A percentile compares a stretch with the other conserved stretches of the same genome.
These are phyloP conservation scores for Dryobates pubescens DNA, from an alignment of 2,797 vertebrate species.

Conservation along the genomic window DNA sequence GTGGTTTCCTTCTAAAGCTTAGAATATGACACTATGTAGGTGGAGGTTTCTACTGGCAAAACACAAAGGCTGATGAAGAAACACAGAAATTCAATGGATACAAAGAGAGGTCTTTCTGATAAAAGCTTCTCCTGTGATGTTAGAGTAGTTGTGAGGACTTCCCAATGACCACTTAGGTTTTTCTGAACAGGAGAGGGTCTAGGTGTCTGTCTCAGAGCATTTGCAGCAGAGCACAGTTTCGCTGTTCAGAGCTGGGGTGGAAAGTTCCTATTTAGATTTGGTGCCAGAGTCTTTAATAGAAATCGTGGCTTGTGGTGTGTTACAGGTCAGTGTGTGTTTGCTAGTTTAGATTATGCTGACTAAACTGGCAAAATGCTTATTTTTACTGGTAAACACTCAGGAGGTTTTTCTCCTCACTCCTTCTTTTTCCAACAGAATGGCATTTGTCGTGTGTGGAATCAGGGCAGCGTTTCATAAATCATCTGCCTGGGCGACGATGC, in stretches of 20 bases:
- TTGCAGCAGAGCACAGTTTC: slow-evolving; percentile 34
- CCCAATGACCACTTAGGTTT: background rate
- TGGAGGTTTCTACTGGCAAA: background rate
- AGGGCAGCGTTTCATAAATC: slow-evolving; percentile 52
- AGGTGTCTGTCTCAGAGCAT: background rate
- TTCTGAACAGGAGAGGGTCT: background rate
- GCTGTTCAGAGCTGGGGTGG: slow-evolving; percentile 80
- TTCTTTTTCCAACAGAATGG: slow-evolving; percentile 65
- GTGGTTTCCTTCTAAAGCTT: background rate
- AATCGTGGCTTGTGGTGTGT: slow-evolving; percentile 73
- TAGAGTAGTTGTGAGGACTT: background rate
- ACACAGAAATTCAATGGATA: background rate
- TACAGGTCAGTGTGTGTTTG: slow-evolving; percentile 73
- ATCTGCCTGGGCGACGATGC: slow-evolving; percentile 16
- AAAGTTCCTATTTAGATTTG: slow-evolving; percentile 89
- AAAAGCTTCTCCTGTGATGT: background rate
- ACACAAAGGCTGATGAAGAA: background rate
- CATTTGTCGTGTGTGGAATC: slow-evolving; percentile 65
- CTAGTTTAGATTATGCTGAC: slow-evolving; percentile 75
- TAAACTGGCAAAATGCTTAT: slow-evolving; percentile 73
- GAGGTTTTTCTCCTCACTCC: slow-evolving; percentile 50
- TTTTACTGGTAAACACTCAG: slow-evolving; percentile 79
- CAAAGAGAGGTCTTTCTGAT: background rate
- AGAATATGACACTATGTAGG: background rate
- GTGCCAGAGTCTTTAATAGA: slow-evolving; percentile 90